Base-by-base conservation (phyloP, 2,888 invertebrate species). In the Gymnoscelis rufifasciata region DNA sequence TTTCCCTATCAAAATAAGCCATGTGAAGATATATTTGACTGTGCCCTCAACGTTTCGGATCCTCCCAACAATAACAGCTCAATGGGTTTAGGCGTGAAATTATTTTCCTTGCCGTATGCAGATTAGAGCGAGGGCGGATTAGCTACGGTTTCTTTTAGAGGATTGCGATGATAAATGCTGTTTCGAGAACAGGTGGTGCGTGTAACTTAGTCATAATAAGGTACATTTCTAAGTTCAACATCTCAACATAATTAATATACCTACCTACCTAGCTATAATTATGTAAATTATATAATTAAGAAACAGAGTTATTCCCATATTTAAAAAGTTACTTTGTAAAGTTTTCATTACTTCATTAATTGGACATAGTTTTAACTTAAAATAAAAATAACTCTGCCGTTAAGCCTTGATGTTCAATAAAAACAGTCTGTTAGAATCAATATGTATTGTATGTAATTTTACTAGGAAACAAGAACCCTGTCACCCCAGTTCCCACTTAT, bases 101-200 rank as follows among this genome's bases (percentile, higher is more conserved):
- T 78, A 84, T 83, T 81, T 84, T 83, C 71, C 83, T 83, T 81
- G 78, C 78, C 73, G 82, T 82, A 88, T 88, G 87, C 86, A 87
- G 84, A 88, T 88, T 82, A 77, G 71, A 72, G 68, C 69, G 71
- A 76, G 74, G 68, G 66, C 45, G 74, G 81, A 83, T 87, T 86
- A 81, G 87, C 78, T 79, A 81, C 82, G 84, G 81, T 80, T 82
- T 81, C 83, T 87, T 87, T 87, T 86, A 83, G 83, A 79, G 84
- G 83, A 86, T 84, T 84, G 76, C 68, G 78, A 86, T 87, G 86
- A 87, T 84, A 84, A 84, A 86, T 87, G 71, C 66, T 74, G 70
- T 33, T 71, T 68, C 67, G 10, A 11, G 78, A 82, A 73, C 86
- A 83, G 83, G 68, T 86, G 84, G 83, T 74, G 86, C 84, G 83